Evolutionary conservation across 1,140 invertebrate species (phyloP).

Genomic region (Colletes latitarsis): DNA sequence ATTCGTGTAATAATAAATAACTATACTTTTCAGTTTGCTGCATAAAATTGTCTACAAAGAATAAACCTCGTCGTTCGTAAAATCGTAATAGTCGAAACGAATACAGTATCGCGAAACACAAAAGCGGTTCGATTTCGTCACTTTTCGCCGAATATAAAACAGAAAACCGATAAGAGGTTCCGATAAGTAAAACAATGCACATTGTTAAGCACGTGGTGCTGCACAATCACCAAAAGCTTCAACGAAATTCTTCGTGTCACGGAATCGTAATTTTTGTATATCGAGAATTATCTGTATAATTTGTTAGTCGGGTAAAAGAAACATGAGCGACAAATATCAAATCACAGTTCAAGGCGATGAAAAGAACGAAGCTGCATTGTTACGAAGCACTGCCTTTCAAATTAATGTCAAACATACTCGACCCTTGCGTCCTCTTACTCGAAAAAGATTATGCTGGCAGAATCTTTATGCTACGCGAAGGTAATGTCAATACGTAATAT

Average conservation of each 20-base stretch:
- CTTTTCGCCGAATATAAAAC: not conserved
- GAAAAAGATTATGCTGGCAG: not conserved
- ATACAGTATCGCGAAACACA: too few relatives aligned
- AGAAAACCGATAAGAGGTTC: not conserved
- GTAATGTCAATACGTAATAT: not conserved
- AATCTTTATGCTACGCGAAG: not conserved
- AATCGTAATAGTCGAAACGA: not conserved
- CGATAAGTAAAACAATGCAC: conserved; percentile 6
- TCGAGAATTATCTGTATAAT: too few relatives aligned
- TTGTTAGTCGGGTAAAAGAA: not conserved
- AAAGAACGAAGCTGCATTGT: not conserved
- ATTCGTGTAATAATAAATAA: too few relatives aligned
- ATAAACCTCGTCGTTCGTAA: not conserved
- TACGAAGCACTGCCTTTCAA: conserved; percentile 5
- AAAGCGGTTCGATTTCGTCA: not conserved
- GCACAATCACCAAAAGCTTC: not conserved
- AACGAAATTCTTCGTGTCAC: not conserved
- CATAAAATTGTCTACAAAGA: not conserved
- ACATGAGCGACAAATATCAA: not conserved
- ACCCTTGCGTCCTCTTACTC: not conserved
- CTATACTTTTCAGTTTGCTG: too few relatives aligned
- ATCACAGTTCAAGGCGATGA: conserved; percentile 16
- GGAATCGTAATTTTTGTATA: not conserved
- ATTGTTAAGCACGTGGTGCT: not conserved
- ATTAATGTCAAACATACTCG: conserved; percentile 33